These are phyloP conservation scores for Pelochelys cantorii DNA, from an alignment of 2,797 vertebrate genomes.

Conservation along the genomic window DNA sequence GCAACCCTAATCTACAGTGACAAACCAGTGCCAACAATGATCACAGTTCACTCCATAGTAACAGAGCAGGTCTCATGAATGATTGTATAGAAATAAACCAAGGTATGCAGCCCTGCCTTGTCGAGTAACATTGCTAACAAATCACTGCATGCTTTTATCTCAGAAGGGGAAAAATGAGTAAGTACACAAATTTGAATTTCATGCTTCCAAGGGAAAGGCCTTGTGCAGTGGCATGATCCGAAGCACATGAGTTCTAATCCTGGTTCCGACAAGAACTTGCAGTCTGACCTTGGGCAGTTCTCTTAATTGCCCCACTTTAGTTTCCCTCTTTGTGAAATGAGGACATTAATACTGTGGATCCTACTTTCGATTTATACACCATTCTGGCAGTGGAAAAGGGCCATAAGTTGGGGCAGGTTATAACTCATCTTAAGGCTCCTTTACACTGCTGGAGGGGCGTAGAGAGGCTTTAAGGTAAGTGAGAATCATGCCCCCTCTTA, in stretches of 20 bases:
- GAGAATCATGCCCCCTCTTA: neutral
- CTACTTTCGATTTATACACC: neutral
- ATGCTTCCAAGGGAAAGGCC: neutral
- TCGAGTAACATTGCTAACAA: neutral
- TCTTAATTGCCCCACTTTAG: neutral
- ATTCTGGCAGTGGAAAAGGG: neutral
- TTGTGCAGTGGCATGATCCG: neutral
- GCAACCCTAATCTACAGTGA: too few relatives aligned
- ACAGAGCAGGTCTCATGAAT: neutral
- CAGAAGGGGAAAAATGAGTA: neutral
- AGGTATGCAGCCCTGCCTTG: neutral
- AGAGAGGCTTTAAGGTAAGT: neutral
- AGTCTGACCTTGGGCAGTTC: neutral
- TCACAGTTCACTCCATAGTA: neutral
- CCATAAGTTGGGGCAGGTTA: accelerated
- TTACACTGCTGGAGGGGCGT: accelerated
- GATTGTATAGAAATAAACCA: neutral
- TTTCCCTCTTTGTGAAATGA: neutral
- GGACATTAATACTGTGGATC: accelerated
- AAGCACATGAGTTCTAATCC: neutral
- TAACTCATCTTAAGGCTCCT: neutral
- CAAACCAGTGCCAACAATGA: neutral
- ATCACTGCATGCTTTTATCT: neutral
- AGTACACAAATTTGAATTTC: neutral
- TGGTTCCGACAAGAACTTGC: neutral